Conservation (phyloP, 2,113 vertebrate genomes). For the Alligator sinensis region DNA sequence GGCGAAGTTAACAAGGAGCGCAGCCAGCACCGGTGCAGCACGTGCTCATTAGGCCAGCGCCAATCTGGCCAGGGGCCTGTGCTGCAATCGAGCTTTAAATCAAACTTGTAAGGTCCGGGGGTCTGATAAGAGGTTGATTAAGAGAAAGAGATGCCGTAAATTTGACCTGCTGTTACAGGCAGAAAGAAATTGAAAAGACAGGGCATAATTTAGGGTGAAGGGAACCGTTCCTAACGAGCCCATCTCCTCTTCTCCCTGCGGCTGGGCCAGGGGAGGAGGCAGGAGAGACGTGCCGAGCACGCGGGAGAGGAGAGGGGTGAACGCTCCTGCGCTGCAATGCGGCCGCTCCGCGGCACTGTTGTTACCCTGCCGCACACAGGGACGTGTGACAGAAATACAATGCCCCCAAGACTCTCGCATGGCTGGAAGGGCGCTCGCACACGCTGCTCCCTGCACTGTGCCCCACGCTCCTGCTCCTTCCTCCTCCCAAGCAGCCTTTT, state of each 20-base stretch:
- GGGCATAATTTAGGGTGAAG: conserved; percentile 42
- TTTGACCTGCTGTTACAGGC: conserved; percentile 63
- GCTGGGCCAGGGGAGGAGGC: not conserved
- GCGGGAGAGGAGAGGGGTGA: not conserved
- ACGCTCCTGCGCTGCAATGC: too few relatives aligned
- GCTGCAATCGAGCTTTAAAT: conserved; percentile 72
- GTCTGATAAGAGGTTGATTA: conserved; percentile 67
- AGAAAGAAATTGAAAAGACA: conserved; percentile 22
- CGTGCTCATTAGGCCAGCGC: conserved; percentile 60
- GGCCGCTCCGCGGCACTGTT: not conserved
- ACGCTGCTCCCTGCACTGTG: not conserved
- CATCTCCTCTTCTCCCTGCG: not conserved
- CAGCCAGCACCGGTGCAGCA: conserved; percentile 1
- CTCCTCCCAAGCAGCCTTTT: not conserved
- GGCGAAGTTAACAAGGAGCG: not conserved
- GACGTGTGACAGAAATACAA: accelerated
- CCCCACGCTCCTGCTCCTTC: not conserved
- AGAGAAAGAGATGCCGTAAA: conserved; percentile 71
- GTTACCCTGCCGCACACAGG: not conserved
- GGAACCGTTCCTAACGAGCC: not conserved
- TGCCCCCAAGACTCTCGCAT: not conserved
- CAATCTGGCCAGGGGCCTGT: conserved; percentile 69
- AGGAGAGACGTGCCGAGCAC: too few relatives aligned
- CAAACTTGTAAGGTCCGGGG: conserved; percentile 44
- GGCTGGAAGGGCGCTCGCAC: accelerated